Base-by-base conservation (phyloP, 1,140 invertebrate genomes). In the Caenorhabditis briggsae region DNA sequence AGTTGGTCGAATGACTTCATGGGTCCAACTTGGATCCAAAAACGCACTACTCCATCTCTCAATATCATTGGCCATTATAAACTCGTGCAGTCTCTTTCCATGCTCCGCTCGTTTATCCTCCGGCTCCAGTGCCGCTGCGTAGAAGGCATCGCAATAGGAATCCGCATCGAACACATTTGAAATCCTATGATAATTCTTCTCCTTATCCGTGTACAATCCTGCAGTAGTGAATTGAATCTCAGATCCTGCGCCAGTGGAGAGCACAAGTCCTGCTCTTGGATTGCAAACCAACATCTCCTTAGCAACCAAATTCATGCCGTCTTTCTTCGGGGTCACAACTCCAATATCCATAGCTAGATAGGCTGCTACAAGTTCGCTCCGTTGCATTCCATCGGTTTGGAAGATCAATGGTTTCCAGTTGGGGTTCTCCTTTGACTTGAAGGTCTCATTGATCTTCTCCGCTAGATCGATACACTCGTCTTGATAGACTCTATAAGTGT, bases 231-330 rank as follows among this genome's bases (percentile, higher is more conserved):
- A 91, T 64, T 92, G 91, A 64, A 92, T 91, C 78, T 92, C 91
- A 55, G 88, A 88, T 23, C 91, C 91, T 18, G 91, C 91, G 18
- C 91, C 91, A 50, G 90, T 92, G 18, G 92, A 92, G 11, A 92
- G 87, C 43, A 92, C 89, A 0, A 92, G 89, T 1, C 90, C 91
- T 53, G 90, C 91, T 8, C 55, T 56, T 11, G 92, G 91, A 83
- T 92, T 92, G 55, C 92, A 92, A n/a, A 92, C 89, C 82, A 92
- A 25, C 91, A 92, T 92, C 83, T 92, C 91, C 58, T 91, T 91
- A 0, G 89, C 89, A 5, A 90, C 87, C 70, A 92, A 82, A 86
- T 92, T 92, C 91, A 92, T 92, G 82, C 91, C 91, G 84, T 92
- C 85, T 41, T 92, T 92, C 78, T 89, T 89, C 8, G 92, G 91